Conservation (phyloP, 2,888 invertebrate genomes). For the Tricholauxania praeusta region DNA sequence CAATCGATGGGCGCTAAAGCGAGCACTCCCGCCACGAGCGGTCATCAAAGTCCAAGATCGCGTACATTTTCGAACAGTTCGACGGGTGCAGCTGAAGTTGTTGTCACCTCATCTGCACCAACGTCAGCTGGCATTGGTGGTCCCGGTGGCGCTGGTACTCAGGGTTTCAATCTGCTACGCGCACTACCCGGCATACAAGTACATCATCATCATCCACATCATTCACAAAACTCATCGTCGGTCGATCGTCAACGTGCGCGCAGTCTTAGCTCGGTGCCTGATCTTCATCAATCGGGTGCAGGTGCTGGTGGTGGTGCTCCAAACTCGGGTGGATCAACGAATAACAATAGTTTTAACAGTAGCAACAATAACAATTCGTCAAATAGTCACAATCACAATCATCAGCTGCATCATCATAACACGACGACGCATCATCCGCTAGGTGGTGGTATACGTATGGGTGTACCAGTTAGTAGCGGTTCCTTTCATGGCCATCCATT, state of each 20-base stretch:
- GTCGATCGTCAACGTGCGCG: slow-evolving; percentile 86
- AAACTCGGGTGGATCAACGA: slow-evolving; percentile 47
- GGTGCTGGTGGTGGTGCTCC: slow-evolving; percentile 51
- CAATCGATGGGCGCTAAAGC: slow-evolving; percentile 83
- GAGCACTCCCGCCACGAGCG: slow-evolving; percentile 79
- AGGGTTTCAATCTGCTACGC: slow-evolving; percentile 77
- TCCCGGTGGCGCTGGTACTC: slow-evolving; percentile 40
- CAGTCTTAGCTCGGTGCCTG: slow-evolving; percentile 86
- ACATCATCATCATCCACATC: slow-evolving; percentile 53
- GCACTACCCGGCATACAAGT: slow-evolving; percentile 80
- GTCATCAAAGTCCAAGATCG: slow-evolving; percentile 77
- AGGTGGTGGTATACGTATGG: slow-evolving; percentile 54
- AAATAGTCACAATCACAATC: slow-evolving; percentile 55
- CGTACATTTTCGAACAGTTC: slow-evolving; percentile 83
- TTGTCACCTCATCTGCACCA: slow-evolving; percentile 44
- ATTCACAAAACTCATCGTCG: slow-evolving; percentile 65
- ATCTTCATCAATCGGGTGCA: slow-evolving; percentile 69
- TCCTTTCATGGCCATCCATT: slow-evolving; percentile 73
- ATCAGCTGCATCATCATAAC: slow-evolving; percentile 45
- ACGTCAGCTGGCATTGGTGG: slow-evolving; percentile 47
- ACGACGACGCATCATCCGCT: slow-evolving; percentile 49
- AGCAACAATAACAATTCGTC: slow-evolving; percentile 44
- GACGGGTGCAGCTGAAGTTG: slow-evolving; percentile 59
- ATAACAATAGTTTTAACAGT: slow-evolving; percentile 57
- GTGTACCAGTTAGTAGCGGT: slow-evolving; percentile 43